These are phyloP conservation scores for Oscheius sp. DNA, from an alignment of 2,888 invertebrate species.

Conservation along the genomic window DNA sequence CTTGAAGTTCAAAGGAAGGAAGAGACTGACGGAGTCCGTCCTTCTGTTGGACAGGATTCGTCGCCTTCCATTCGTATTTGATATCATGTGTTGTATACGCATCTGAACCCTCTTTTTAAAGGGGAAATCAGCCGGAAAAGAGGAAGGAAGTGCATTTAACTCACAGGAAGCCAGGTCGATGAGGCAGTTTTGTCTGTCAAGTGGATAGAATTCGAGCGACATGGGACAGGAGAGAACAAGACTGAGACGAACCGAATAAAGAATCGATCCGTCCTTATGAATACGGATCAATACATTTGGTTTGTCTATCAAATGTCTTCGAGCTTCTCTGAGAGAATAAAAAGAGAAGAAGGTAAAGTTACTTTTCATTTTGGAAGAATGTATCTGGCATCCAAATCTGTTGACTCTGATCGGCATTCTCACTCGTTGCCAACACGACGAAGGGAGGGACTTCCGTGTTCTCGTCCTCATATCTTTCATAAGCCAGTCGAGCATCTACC, in stretches of 20 bases:
- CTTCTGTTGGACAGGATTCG: slow-evolving; percentile 86
- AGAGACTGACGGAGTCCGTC: slow-evolving; percentile 74
- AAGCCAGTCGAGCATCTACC: slow-evolving; percentile 83
- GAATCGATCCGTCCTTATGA: slow-evolving; percentile 74
- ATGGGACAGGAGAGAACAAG: slow-evolving; percentile 94
- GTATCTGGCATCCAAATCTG: slow-evolving; percentile 70
- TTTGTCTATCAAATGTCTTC: slow-evolving; percentile 74
- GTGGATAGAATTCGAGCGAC: slow-evolving; percentile 93
- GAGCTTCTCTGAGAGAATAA: slow-evolving; percentile 78
- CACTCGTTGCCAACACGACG: slow-evolving; percentile 67
- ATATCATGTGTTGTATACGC: slow-evolving; percentile 97
- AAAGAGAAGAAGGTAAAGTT: neutral
- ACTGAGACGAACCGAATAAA: slow-evolving; percentile 79
- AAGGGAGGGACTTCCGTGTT: slow-evolving; percentile 66
- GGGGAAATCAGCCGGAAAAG: neutral
- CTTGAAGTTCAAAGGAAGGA: slow-evolving; percentile 91
- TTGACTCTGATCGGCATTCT: slow-evolving; percentile 64
- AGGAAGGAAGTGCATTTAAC: slow-evolving; percentile 28
- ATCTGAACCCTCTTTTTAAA: slow-evolving; percentile 72
- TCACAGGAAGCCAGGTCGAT: slow-evolving; percentile 88
- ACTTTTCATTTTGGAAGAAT: slow-evolving; percentile 81
- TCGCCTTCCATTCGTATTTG: slow-evolving; percentile 90
- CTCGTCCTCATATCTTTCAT: slow-evolving; percentile 65
- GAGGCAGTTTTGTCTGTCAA: slow-evolving; percentile 93
- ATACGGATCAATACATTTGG: slow-evolving; percentile 90